These are phyloP conservation scores for Torymus auratus DNA, from an alignment of 2,888 invertebrate genomes.

Conservation along the genomic window DNA sequence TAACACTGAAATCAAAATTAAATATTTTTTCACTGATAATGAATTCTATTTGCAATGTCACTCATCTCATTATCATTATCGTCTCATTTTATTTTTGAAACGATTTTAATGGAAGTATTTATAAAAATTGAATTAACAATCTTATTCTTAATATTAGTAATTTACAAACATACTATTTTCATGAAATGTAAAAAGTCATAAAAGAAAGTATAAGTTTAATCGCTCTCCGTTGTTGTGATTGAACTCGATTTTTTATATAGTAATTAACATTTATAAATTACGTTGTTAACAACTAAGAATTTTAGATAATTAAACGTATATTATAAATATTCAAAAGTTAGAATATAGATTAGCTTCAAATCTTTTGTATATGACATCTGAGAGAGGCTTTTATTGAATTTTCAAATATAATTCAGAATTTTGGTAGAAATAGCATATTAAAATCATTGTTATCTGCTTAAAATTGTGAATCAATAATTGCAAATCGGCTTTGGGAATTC, in stretches of 20 bases:
- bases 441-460: too few species aligned
- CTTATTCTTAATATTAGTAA: too few species aligned
- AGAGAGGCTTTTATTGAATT: constrained; percentile 23
- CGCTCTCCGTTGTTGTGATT: too few species aligned
- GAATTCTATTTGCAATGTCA: not conserved
- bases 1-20: not conserved
- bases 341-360: not conserved
- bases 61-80: constrained; percentile 14
- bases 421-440: too few species aligned
- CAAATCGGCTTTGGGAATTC: not conserved
- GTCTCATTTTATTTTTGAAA: not conserved
- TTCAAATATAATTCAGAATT: not conserved
- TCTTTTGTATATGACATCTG: constrained; percentile 1
- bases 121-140: too few species aligned
- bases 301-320: constrained; percentile 1
- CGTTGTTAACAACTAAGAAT: too few species aligned
- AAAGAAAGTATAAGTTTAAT: not conserved
- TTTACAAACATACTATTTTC: too few species aligned
- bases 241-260: too few species aligned
- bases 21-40: constrained; percentile 6
- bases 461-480: too few species aligned
- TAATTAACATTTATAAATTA: too few species aligned
- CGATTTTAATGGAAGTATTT: too few species aligned
- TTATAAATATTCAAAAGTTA: constrained; percentile 7
- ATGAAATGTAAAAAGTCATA: too few species aligned